Evolutionary conservation across 2,888 invertebrate genomes (phyloP).

Genomic region (Cepaea hortensis): DNA sequence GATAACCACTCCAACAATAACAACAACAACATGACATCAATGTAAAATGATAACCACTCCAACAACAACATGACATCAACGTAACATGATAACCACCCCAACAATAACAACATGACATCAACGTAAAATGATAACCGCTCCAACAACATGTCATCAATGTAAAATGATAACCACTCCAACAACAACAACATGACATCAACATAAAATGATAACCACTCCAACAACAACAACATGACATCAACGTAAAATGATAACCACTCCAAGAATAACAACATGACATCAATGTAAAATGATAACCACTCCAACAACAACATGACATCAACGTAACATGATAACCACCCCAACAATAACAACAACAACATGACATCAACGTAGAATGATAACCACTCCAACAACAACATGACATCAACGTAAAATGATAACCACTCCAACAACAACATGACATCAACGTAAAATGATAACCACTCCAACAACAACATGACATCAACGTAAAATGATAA

Average conservation of each 20-base stretch:
- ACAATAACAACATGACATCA: not conserved
- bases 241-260: not conserved
- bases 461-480: too few species aligned
- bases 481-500: too few species aligned
- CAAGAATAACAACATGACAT: not conserved
- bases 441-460: too few species aligned
- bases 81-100: not conserved
- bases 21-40: too few species aligned
- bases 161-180: not conserved
- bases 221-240: not conserved
- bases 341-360: too few species aligned
- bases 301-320: not conserved
- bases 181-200: too few species aligned
- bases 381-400: not conserved
- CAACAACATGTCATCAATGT: not conserved
- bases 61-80: not conserved
- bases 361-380: too few species aligned
- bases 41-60: too few species aligned
- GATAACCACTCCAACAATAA: too few species aligned
- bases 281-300: not conserved
- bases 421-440: too few species aligned
- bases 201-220: too few species aligned
- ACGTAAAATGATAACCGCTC: too few species aligned
- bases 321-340: not conserved
- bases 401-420: not conserved